Evolutionary conservation across 1,140 invertebrate genomes (phyloP), one percentile per base, ranked within the genome.

Genomic region (Triops cancriformis): DNA sequence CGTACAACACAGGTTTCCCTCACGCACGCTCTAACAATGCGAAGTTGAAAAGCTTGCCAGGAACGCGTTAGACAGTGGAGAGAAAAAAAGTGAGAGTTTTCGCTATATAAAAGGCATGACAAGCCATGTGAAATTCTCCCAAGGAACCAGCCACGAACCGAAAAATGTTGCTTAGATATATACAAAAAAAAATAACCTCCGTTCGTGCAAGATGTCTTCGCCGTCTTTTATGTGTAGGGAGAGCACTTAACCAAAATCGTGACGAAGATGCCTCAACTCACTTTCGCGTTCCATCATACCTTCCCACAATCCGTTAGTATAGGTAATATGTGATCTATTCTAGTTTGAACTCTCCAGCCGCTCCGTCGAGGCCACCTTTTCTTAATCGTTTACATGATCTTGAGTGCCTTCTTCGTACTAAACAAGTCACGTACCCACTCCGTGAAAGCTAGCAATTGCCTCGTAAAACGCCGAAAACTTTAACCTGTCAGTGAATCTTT

Each of bases 261-360:
- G 51, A 64, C 51, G 51, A 64, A 64, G 51, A 64, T 64, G 51
- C 51, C 14, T 64, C 51, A 64, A 64, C 51, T n/a, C 51, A 64
- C 51, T 64, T 64, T 64, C 51, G 51, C 51, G 51, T 64, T 64
- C 51, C 14, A n/a, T 64, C n/a, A 64, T 64, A 6, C 51, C 51
- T n/a, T 64, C 51, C 51, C 51, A 64, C 18, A 64, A n/a, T 23
- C 51, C 51, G 23, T 64, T 14, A 5, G 51, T 64, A 23, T 64
- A 64, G 14, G 23, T 64, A 64, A 23, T 64, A 14, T 18, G 51
- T 23, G 51, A 64, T 64, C 51, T 23, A 64, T 64, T 64, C 51
- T 23, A 64, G 23, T 18, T 64, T 23, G 51, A n/a, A 23, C 3
- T 64, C 51, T 64, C 23, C 23, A 6, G 51, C 51, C 51, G 51